phyloP scores from a whole-genome alignment of 1,140 invertebrate species.

The Delia radicum region DNA sequence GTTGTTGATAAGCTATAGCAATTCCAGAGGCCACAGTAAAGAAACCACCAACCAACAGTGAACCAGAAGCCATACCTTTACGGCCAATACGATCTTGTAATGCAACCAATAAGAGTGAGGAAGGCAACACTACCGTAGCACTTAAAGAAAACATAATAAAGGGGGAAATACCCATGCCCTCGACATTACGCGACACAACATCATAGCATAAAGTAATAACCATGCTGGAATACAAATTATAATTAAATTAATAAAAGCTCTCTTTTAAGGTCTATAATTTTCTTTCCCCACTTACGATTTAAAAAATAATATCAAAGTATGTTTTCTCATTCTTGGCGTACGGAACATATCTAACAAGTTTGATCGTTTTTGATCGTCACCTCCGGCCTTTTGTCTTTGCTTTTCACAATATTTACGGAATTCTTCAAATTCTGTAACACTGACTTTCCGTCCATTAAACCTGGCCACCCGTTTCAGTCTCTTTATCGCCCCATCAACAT shows the following conservation, averaged over 20 bases:
- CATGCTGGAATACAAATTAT: slow-evolving; percentile 56
- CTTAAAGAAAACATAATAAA: slow-evolving; percentile 63
- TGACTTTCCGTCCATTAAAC: slow-evolving; percentile 59
- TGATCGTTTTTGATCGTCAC: slow-evolving; percentile 44
- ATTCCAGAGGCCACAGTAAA: slow-evolving; percentile 57
- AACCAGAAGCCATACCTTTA: slow-evolving; percentile 61
- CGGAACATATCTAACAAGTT: slow-evolving; percentile 59
- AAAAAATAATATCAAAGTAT: slow-evolving; percentile 61
- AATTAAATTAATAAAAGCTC: slow-evolving; percentile 16
- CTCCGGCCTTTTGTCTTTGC: slow-evolving; percentile 43
- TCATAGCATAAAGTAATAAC: slow-evolving; percentile 66
- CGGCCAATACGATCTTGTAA: slow-evolving; percentile 63
- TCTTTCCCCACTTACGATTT: slow-evolving; percentile 59
- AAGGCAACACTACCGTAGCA: slow-evolving; percentile 62
- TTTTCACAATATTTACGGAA: slow-evolving; percentile 58
- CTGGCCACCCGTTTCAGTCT: slow-evolving; percentile 61
- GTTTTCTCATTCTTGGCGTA: slow-evolving; percentile 61
- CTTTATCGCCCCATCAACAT: slow-evolving; percentile 59
- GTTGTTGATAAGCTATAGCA: slow-evolving; percentile 50
- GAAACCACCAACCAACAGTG: slow-evolving; percentile 60
- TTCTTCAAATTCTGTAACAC: slow-evolving; percentile 56
- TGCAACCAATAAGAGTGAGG: slow-evolving; percentile 61
- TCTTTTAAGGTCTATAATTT: neutral
- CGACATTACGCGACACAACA: slow-evolving; percentile 64
- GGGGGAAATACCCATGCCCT: slow-evolving; percentile 61